Conservation (phyloP, 2,113 vertebrate genomes). For the Miniopterus natalensis region DNA sequence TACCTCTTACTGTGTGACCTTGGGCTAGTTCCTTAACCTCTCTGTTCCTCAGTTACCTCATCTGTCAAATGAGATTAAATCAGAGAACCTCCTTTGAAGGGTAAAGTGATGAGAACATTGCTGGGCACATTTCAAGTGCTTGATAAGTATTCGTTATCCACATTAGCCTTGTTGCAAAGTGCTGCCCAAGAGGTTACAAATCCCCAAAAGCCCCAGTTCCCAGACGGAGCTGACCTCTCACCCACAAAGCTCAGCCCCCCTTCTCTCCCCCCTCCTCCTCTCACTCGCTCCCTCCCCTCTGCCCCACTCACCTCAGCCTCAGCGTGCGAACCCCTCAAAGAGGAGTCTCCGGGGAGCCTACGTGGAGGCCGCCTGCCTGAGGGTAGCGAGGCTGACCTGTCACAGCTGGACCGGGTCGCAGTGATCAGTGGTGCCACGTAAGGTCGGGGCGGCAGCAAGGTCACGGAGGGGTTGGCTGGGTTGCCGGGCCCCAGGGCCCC, state of each 20-base stretch:
- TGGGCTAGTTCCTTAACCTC: neutral
- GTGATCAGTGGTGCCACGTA: constrained; percentile 51
- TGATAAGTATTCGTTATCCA: neutral
- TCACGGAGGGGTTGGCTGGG: constrained; percentile 22
- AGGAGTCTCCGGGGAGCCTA: constrained; percentile 57
- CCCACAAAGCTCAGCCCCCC: constrained; percentile 49
- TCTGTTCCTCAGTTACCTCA: neutral
- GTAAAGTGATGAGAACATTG: neutral
- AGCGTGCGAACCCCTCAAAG: neutral
- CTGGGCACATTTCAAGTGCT: neutral
- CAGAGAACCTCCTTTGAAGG: neutral
- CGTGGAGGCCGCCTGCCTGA: constrained; percentile 63
- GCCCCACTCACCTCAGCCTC: constrained; percentile 31
- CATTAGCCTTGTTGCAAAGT: neutral
- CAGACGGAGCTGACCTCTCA: neutral
- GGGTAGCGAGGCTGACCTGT: constrained; percentile 67
- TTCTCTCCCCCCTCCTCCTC: neutral
- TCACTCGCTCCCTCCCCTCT: neutral
- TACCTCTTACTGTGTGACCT: neutral
- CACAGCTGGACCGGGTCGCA: constrained; percentile 57
- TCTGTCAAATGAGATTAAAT: neutral
- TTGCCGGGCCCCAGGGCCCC: constrained; percentile 65
- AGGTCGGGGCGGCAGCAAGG: neutral
- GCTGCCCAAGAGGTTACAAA: constrained; percentile 39
- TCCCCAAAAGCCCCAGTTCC: constrained; percentile 17